Conservation (phyloP, 2,888 invertebrate genomes). For the Theretra japonica region DNA sequence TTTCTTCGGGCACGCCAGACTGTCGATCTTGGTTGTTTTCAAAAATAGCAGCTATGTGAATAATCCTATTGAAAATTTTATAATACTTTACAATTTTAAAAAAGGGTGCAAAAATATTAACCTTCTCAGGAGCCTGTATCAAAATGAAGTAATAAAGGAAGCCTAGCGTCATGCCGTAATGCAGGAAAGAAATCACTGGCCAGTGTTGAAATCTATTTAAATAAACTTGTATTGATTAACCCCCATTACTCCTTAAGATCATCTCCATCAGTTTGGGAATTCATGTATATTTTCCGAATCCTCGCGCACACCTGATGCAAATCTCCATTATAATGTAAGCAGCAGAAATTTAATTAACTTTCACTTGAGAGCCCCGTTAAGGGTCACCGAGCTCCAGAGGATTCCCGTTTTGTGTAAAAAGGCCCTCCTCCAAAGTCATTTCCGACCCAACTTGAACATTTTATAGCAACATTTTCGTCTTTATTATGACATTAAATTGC, state of each 20-base stretch:
- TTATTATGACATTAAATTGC: slow-evolving; percentile 66
- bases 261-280: background rate
- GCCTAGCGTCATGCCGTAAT: no score
- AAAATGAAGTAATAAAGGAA: no score
- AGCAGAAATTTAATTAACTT: slow-evolving; percentile 79
- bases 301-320: slow-evolving; percentile 57
- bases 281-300: slow-evolving; percentile 20
- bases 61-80: no score
- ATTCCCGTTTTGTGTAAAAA: slow-evolving; percentile 70
- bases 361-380: slow-evolving; percentile 69
- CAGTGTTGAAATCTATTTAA: background rate
- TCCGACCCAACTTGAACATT: slow-evolving; percentile 60
- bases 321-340: slow-evolving; percentile 74
- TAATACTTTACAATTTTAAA: no score
- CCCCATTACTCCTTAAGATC: background rate
- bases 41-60: no score
- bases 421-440: slow-evolving; percentile 65
- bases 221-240: background rate
- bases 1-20: no score
- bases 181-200: no score
- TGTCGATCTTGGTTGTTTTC: no score
- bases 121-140: no score
- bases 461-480: slow-evolving; percentile 61
- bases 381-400: slow-evolving; percentile 69
- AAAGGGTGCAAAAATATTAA: no score